These are phyloP conservation scores for Podarcis siculus DNA, from an alignment of 2,797 vertebrate species.

Conservation along the genomic window DNA sequence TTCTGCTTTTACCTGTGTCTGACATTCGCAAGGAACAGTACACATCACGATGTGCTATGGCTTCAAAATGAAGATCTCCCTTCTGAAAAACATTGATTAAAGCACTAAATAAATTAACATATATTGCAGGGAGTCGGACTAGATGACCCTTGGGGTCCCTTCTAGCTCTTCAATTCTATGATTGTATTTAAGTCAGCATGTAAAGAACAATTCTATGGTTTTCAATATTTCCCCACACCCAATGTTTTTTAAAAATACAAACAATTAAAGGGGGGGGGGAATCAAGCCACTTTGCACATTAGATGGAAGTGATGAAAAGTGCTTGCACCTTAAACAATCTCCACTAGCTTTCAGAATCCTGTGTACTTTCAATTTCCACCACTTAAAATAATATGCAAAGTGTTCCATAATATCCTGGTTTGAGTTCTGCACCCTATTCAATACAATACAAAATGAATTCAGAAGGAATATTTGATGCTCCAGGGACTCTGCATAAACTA, in stretches of 20 bases:
- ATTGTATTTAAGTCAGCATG: not conserved
- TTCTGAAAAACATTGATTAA: constrained; percentile 74
- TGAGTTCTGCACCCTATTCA: not conserved
- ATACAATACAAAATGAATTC: not conserved
- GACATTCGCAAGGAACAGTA: constrained; percentile 89
- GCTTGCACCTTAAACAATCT: not conserved
- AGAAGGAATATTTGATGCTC: not conserved
- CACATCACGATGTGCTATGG: constrained; percentile 85
- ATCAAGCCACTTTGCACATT: not conserved
- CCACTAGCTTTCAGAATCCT: not conserved
- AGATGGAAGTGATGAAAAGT: not conserved
- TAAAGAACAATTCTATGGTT: not conserved
- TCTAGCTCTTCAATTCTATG: not conserved
- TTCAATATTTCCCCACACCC: too few species aligned
- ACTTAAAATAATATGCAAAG: not conserved
- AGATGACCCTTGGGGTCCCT: too few species aligned
- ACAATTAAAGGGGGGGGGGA: too few species aligned
- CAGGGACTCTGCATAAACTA: not conserved
- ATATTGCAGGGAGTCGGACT: too few species aligned
- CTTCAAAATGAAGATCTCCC: constrained; percentile 86
- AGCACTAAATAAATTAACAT: constrained; percentile 31
- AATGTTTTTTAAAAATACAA: not conserved
- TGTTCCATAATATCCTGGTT: not conserved
- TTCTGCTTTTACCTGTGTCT: constrained; percentile 83
- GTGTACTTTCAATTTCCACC: not conserved